phyloP scores from a whole-genome alignment of 2,888 invertebrate genomes.

The Labia minor region DNA sequence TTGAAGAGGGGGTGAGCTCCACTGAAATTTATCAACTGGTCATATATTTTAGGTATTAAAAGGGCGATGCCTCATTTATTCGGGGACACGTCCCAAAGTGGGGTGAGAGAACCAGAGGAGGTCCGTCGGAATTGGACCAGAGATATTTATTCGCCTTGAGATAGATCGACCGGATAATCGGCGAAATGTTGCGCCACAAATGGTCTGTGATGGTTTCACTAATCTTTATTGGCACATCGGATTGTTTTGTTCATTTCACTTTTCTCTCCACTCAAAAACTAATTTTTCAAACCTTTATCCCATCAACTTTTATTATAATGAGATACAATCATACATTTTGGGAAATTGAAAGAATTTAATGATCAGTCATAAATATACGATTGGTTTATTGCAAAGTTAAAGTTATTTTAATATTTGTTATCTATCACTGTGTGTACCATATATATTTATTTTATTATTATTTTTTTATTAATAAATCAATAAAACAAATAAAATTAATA shows the following conservation, averaged over 20 bases:
- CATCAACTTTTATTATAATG: too few species aligned
- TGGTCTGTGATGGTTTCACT: not conserved
- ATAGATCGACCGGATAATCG: not conserved
- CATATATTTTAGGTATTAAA: slow-evolving; percentile 4
- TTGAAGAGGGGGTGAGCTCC: not conserved
- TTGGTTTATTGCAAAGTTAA: too few species aligned
- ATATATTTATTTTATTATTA: too few species aligned
- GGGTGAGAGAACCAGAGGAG: not conserved
- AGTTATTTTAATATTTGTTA: too few species aligned
- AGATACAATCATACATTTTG: too few species aligned
- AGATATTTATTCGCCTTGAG: not conserved
- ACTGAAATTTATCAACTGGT: slow-evolving; percentile 4
- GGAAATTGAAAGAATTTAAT: too few species aligned
- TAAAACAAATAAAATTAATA: too few species aligned
- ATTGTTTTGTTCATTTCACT: not conserved
- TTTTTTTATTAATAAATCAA: too few species aligned
- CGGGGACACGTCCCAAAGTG: slow-evolving; percentile 1
- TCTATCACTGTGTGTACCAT: too few species aligned
- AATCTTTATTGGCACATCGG: not conserved
- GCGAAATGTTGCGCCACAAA: not conserved
- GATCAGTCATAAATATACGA: too few species aligned
- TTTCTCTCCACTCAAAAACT: not conserved
- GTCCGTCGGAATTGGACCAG: not conserved
- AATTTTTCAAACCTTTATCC: not conserved
- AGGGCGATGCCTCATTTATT: slow-evolving; percentile 13